phyloP scores from a whole-genome alignment of 2,888 invertebrate genomes.

The Ennomos erosarius region DNA sequence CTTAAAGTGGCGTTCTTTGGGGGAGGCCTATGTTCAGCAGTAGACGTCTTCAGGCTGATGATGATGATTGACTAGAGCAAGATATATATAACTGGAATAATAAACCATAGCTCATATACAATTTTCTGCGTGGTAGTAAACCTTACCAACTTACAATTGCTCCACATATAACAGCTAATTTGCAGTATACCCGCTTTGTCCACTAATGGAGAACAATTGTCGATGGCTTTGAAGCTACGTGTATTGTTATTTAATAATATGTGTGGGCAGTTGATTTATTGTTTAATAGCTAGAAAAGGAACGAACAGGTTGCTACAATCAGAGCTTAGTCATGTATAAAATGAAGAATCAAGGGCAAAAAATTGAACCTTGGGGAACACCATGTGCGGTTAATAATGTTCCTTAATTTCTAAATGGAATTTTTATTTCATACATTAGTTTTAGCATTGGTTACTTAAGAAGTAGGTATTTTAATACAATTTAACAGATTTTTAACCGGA shows the following conservation, averaged over 20 bases:
- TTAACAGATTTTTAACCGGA: too few species aligned
- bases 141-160: conserved; percentile 45
- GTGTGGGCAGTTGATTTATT: conserved; percentile 30
- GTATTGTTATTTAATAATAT: conserved; percentile 12
- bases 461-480: too few species aligned
- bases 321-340: background rate
- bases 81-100: conserved; percentile 4
- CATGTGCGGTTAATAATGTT: background rate
- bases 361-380: conserved; percentile 12
- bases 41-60: too few species aligned
- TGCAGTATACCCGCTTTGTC: conserved; percentile 24
- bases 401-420: too few species aligned
- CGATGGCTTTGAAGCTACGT: conserved; percentile 11
- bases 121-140: conserved; percentile 38
- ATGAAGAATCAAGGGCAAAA: conserved; percentile 5
- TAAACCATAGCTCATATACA: conserved; percentile 8
- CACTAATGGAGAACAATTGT: conserved; percentile 29
- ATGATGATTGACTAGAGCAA: too few species aligned
- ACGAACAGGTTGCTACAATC: conserved; percentile 11
- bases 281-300: conserved; percentile 29
- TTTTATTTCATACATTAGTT: too few species aligned
- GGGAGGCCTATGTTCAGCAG: too few species aligned
- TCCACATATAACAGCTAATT: conserved; percentile 25
- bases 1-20: too few species aligned
- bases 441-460: too few species aligned